Evolutionary conservation across 2,113 vertebrate species (phyloP).

Genomic region (Microcebus tavaratra): DNA sequence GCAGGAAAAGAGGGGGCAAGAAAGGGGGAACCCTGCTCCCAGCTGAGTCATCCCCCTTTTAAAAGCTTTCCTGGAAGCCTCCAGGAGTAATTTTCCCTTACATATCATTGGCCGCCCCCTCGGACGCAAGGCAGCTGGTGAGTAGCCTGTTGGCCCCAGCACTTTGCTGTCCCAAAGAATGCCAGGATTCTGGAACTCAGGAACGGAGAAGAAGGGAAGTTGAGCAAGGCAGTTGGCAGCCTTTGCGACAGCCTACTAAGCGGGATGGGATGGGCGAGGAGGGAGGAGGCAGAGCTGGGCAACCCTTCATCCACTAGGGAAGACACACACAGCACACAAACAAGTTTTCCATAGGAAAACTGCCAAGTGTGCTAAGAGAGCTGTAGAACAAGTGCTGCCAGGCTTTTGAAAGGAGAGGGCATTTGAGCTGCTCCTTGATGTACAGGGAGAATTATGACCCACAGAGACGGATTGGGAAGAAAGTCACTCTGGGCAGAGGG

Average conservation of each 20-base stretch:
- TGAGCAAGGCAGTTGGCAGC: not conserved
- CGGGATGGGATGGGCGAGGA: not conserved
- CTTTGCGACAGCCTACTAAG: not conserved
- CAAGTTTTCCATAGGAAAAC: not conserved
- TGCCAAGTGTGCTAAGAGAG: not conserved
- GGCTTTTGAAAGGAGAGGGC: not conserved
- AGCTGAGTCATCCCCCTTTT: conserved; percentile 3
- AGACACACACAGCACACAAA: not conserved
- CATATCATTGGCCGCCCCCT: not conserved
- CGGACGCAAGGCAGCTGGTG: not conserved
- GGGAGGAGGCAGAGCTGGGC: not conserved
- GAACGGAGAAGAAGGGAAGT: not conserved
- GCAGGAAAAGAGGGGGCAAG: not conserved
- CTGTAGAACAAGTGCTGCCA: not conserved
- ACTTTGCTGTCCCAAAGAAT: not conserved
- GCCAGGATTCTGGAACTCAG: not conserved
- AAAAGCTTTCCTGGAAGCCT: conserved; percentile 19
- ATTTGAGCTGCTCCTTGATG: not conserved
- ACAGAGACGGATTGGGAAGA: not conserved
- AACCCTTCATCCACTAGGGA: not conserved
- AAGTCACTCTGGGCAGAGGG: not conserved
- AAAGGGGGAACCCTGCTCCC: not conserved
- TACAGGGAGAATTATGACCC: not conserved
- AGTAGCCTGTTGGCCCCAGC: not conserved
- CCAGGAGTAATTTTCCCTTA: not conserved